Conservation (phyloP, 2,888 invertebrate genomes). For the Bembecia ichneumoniformis region DNA sequence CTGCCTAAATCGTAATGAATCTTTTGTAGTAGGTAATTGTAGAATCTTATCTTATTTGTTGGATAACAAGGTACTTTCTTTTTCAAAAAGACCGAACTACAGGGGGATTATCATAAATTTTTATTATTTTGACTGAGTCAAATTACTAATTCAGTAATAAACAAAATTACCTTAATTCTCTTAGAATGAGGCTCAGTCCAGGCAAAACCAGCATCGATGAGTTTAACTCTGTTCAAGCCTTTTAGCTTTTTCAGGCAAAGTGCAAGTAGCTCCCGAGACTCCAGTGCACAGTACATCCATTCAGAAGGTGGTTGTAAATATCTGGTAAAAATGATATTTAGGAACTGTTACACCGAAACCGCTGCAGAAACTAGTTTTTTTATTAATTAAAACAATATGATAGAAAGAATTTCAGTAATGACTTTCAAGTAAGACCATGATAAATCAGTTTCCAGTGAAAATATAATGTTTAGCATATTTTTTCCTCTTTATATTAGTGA, state of each 20-base stretch:
- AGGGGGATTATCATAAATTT: no score
- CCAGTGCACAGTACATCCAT: conserved; percentile 89
- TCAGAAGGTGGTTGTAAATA: conserved; percentile 94
- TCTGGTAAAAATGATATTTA: conserved; percentile 30
- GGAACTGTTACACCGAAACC: no score
- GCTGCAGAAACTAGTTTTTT: no score
- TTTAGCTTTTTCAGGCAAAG: conserved; percentile 94
- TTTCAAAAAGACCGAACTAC: neutral
- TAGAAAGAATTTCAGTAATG: no score
- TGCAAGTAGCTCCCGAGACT: conserved; percentile 90
- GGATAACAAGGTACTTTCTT: neutral
- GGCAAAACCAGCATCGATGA: conserved; percentile 96
- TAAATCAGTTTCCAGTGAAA: no score
- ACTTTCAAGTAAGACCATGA: no score
- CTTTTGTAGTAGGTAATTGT: neutral
- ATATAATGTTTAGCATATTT: no score
- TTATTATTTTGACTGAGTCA: no score
- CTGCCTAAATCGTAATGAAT: no score
- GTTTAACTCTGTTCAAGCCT: conserved; percentile 88
- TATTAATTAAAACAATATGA: no score
- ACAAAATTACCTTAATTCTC: conserved; percentile 84
- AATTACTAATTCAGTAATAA: neutral
- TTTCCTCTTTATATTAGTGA: no score
- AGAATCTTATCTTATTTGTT: neutral
- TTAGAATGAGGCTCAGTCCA: conserved; percentile 99